Evolutionary conservation across 2,113 vertebrate genomes (phyloP).

Genomic region (Nannobrachium achirus): DNA sequence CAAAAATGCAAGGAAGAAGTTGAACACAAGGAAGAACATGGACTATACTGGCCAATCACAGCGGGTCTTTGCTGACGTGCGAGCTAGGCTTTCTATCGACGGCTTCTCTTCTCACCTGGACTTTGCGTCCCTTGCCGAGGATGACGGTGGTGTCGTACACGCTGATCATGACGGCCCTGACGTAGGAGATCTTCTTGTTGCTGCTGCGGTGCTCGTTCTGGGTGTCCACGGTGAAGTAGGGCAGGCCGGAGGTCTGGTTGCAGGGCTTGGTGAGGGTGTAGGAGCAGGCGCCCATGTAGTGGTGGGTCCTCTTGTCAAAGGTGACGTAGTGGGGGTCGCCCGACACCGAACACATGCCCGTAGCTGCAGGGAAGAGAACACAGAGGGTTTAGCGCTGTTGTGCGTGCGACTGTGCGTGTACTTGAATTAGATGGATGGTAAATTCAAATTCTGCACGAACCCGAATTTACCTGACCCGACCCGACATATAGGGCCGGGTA

Average conservation of each 20-base stretch:
- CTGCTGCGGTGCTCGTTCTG: constrained; percentile 86
- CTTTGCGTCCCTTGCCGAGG: constrained; percentile 82
- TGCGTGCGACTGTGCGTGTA: no score
- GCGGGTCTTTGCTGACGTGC: no score
- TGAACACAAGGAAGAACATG: no score
- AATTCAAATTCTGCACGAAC: no score
- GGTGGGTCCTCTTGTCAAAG: constrained; percentile 78
- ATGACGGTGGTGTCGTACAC: constrained; percentile 73
- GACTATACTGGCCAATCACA: no score
- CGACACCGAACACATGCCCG: constrained; percentile 68
- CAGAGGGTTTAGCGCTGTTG: not conserved
- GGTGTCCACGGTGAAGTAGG: constrained; percentile 83
- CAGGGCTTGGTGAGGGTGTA: constrained; percentile 87
- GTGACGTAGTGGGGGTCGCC: constrained; percentile 84
- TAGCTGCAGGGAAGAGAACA: constrained; percentile 33
- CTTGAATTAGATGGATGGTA: no score
- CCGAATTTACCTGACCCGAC: no score
- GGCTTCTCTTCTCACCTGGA: constrained; percentile 78
- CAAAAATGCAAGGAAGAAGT: no score
- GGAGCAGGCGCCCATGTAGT: constrained; percentile 91
- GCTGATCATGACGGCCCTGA: constrained; percentile 82
- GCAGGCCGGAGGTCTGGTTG: constrained; percentile 66
- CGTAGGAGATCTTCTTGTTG: constrained; percentile 85
- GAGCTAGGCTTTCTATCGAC: no score
- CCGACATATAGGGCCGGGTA: no score